Conservation (phyloP, 2,113 vertebrate species). For the Lophotis ruficrista region DNA sequence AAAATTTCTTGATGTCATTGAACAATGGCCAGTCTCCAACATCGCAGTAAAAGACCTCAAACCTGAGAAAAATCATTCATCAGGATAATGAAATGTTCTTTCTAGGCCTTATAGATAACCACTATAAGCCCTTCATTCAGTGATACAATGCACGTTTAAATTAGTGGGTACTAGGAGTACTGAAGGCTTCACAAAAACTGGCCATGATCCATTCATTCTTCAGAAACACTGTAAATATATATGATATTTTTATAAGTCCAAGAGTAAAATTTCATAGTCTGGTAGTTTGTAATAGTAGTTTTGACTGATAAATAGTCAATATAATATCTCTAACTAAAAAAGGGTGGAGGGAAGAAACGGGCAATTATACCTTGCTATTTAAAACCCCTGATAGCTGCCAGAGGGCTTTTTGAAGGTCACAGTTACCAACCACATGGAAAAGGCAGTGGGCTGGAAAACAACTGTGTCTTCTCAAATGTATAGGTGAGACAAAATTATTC, state of each 20-base stretch:
- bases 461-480: not conserved
- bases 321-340: not conserved
- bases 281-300: not conserved
- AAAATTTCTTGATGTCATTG: not conserved
- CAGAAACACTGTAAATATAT: not conserved
- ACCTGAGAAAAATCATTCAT: not conserved
- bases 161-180: not conserved
- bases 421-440: not conserved
- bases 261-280: not conserved
- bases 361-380: not conserved
- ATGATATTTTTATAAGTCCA: not conserved
- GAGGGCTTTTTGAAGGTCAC: not conserved
- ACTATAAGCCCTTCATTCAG: not conserved
- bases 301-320: conserved; percentile 13
- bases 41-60: not conserved
- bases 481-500: not conserved
- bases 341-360: not conserved
- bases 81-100: not conserved
- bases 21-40: not conserved
- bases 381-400: not conserved
- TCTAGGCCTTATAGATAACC: not conserved
- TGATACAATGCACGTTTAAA: not conserved
- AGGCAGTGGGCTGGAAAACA: not conserved
- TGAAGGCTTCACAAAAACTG: not conserved
- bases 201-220: not conserved